phyloP scores from a whole-genome alignment of 2,113 vertebrate genomes.

The Passer domesticus region DNA sequence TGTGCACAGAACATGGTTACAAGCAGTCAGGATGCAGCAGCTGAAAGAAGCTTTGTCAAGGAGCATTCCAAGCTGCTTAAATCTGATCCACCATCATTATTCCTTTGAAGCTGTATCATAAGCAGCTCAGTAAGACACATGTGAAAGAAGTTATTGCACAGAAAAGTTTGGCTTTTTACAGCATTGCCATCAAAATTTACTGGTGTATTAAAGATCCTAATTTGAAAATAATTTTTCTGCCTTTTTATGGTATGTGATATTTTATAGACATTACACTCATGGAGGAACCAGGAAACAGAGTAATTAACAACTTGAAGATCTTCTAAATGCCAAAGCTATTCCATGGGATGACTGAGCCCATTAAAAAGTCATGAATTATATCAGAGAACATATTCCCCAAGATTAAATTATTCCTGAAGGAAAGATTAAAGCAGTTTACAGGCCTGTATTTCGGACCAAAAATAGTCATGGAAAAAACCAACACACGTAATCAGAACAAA shows the following conservation, averaged over 20 bases:
- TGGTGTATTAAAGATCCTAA: background rate
- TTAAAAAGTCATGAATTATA: constrained; percentile 10
- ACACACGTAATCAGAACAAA: background rate
- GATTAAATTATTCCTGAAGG: constrained; percentile 36
- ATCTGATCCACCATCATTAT: background rate
- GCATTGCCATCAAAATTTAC: constrained; percentile 41
- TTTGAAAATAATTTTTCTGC: constrained; percentile 29
- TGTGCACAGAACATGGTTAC: background rate
- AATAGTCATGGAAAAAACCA: background rate
- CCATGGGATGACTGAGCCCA: background rate
- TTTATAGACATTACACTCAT: background rate
- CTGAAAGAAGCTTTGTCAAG: background rate
- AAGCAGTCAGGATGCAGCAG: background rate
- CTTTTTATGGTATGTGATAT: background rate
- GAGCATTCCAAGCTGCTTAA: background rate
- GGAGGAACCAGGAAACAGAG: background rate
- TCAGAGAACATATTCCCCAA: background rate
- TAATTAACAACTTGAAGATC: constrained; percentile 21
- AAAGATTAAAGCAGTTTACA: constrained; percentile 5
- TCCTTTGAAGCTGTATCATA: background rate
- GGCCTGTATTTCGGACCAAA: background rate
- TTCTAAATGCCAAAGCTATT: constrained; percentile 46
- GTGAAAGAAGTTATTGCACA: background rate
- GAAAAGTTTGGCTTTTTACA: constrained; percentile 14
- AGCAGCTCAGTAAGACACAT: background rate